Evolutionary conservation across 2,113 vertebrate genomes (phyloP).

Genomic region (Hemicordylus capensis): DNA sequence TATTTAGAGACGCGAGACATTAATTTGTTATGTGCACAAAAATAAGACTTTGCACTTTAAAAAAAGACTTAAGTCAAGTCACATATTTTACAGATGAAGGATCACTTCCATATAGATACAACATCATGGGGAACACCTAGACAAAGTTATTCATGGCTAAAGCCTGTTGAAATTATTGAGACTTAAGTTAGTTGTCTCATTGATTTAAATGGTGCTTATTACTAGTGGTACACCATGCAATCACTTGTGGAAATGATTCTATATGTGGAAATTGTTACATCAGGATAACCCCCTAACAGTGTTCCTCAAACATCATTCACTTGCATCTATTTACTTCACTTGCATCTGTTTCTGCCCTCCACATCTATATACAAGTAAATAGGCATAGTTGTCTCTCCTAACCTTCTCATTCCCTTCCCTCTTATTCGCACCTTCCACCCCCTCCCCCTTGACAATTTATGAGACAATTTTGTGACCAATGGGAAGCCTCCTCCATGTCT

Average conservation of each 20-base stretch:
- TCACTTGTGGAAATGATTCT: neutral
- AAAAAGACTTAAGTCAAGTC: neutral
- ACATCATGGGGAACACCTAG: too few relatives aligned
- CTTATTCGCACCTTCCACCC: neutral
- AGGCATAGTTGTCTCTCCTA: neutral
- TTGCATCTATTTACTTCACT: neutral
- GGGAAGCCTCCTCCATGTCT: neutral
- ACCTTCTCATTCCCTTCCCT: neutral
- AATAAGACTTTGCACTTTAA: neutral
- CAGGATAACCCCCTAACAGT: neutral
- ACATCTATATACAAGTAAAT: neutral
- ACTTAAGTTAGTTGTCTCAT: too few relatives aligned
- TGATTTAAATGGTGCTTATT: too few relatives aligned
- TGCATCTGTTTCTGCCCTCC: neutral
- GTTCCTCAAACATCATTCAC: neutral
- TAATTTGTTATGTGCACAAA: neutral
- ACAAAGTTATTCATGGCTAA: too few relatives aligned
- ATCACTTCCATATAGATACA: too few relatives aligned
- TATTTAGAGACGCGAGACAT: neutral
- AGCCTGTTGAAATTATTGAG: too few relatives aligned
- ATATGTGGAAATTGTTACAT: neutral
- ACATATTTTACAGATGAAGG: neutral
- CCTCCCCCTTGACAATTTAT: neutral
- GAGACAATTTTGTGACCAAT: neutral
- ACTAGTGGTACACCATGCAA: too few relatives aligned